Base-by-base conservation (phyloP, 2,888 invertebrate species). In the Apodemia hepburni region DNA sequence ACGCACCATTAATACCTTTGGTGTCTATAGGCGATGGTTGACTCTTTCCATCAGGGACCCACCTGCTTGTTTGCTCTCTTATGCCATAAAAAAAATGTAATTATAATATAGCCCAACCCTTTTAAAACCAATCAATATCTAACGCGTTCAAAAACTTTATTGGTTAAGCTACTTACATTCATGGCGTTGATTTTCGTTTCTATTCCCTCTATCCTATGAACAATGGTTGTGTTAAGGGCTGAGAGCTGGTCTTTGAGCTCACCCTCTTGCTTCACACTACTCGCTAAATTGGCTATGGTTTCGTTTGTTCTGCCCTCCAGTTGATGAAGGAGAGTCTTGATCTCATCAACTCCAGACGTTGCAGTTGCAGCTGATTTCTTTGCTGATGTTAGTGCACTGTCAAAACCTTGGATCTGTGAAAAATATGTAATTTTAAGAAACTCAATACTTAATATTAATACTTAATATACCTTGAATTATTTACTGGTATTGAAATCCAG, bases 381-480 rank as follows among this genome's bases (percentile, higher is more conserved):
- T 1, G 87, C 84, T 2, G 84, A 80, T 58, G 75, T 75, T 61
- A 91, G 73, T 11, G 85, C 78, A 58, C 86, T 80, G 66, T 91
- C 92, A 70, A 89, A 89, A 42, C 90, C 87, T 68, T 82, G 87
- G 69, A 94, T 93, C 87, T 93, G 92, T 64, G 12, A 69, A 65
- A 27, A 9, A 12, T 42, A 15, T 42, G 15, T 42, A 15, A 42
- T 5, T 42, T 42, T 42, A 42, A 42, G 3, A 38, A 12, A 7
- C 33, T 7, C 22, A 22, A 22, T 22, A 22, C 22, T 22, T n/a
- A n/a, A n/a, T n/a, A 2, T 22, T 22, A 2, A 22, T 2, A 22
- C 2, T 2, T 22, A 22, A 22, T 22, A 2, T 22, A 22, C 22
- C 2, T 22, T 22, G 22, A 22, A 1, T 22, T 22, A 2, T 22